Evolutionary conservation across 2,888 invertebrate species (phyloP).

Genomic region (Clostera curtula): DNA sequence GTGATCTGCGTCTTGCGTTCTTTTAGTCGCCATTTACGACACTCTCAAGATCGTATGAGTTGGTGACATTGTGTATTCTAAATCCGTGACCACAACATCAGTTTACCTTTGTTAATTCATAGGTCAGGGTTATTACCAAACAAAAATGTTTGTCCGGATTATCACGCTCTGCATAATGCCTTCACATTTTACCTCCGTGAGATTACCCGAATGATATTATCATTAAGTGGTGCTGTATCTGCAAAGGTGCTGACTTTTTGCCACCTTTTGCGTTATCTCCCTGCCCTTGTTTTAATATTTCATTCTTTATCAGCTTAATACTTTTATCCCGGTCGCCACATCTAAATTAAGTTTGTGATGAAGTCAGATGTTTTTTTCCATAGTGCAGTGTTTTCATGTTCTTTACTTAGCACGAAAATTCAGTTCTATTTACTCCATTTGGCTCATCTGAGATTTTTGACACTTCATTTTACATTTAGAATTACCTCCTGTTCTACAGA

Average conservation of each 20-base stretch:
- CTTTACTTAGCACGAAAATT: no score
- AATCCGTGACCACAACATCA: no score
- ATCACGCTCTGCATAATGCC: constrained; percentile 11
- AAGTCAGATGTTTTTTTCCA: no score
- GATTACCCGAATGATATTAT: constrained; percentile 9
- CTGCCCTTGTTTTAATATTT: constrained; percentile 5
- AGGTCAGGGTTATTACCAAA: constrained; percentile 3
- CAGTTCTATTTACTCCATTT: no score
- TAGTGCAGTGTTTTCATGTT: no score
- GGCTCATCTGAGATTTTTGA: no score
- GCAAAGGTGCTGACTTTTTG: constrained; percentile 4
- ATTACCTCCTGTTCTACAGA: no score
- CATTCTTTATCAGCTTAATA: constrained; percentile 8
- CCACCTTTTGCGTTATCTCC: constrained; percentile 4
- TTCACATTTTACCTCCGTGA: constrained; percentile 9
- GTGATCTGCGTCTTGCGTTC: no score
- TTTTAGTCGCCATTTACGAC: no score
- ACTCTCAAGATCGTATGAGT: no score
- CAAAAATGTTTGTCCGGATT: constrained; percentile 5
- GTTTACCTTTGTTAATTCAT: constrained; percentile 8
- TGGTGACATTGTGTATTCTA: no score
- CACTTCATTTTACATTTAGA: no score
- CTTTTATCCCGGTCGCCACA: constrained; percentile 1
- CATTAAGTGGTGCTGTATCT: constrained; percentile 9
- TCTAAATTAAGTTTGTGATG: constrained; percentile 4